Conservation (phyloP, 2,797 vertebrate genomes). For the Amniataba percoides region DNA sequence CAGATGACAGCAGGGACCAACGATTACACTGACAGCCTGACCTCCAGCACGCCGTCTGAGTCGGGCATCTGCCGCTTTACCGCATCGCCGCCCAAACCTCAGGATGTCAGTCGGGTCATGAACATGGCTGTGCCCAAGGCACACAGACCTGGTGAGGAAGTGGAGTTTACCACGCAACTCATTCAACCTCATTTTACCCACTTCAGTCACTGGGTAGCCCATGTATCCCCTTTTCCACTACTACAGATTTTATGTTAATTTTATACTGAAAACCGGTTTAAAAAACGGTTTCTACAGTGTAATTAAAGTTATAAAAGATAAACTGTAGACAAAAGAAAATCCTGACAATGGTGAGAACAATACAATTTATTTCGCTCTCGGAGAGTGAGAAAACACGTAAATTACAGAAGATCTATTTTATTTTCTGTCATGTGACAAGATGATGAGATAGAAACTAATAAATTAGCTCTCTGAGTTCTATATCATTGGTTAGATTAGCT, state of each 20-base stretch:
- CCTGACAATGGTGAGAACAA: background rate
- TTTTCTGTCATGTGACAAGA: background rate
- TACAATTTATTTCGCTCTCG: background rate
- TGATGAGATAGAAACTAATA: no score
- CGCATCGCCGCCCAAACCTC: conserved; percentile 97
- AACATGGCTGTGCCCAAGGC: conserved; percentile 99
- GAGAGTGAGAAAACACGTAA: background rate
- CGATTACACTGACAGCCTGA: conserved; percentile 98
- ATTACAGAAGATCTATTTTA: background rate
- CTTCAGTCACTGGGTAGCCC: background rate
- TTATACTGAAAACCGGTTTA: background rate
- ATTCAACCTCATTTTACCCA: background rate
- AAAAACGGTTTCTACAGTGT: background rate
- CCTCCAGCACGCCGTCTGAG: conserved; percentile 98
- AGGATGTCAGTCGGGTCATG: conserved; percentile 95
- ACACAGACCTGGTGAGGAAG: conserved; percentile 95
- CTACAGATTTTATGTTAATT: background rate
- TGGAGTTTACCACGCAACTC: background rate
- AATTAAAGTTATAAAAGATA: background rate
- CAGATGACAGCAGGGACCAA: conserved; percentile 99
- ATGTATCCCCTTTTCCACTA: background rate
- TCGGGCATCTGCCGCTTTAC: conserved; percentile 99
- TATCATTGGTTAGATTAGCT: no score
- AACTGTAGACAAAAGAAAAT: background rate
- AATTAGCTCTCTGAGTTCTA: background rate